These are phyloP conservation scores for Lepidotrigona ventralis DNA, from an alignment of 1,140 invertebrate species.

Conservation along the genomic window DNA sequence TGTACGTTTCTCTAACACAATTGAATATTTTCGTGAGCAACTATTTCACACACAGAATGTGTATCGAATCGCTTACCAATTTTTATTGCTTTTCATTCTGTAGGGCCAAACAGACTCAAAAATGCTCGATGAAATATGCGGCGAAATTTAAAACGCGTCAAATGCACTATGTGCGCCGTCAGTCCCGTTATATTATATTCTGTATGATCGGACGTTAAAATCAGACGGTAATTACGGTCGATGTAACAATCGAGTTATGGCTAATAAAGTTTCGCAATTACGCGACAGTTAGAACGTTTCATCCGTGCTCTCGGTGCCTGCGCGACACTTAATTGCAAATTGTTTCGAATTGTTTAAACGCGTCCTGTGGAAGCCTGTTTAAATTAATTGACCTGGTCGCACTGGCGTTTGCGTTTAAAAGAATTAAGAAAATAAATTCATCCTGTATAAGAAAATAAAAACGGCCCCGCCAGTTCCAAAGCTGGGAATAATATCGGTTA, in stretches of 20 bases:
- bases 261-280: slow-evolving; percentile 16
- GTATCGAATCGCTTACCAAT: too few relatives aligned
- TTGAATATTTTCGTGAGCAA: too few relatives aligned
- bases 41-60: too few relatives aligned
- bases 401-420: too few relatives aligned
- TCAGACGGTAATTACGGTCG: neutral
- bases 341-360: neutral
- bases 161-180: neutral
- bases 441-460: neutral
- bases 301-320: neutral
- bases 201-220: neutral
- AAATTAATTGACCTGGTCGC: neutral
- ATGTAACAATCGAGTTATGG: neutral
- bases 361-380: neutral
- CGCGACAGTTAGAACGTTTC: neutral
- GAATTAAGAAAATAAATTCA: neutral
- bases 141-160: neutral
- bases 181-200: neutral
- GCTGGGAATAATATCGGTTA: neutral
- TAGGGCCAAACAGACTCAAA: neutral
- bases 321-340: neutral
- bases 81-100: neutral
- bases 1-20: too few relatives aligned
- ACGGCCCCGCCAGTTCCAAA: neutral
- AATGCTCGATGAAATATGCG: neutral